These are phyloP conservation scores for Callionymus lyra DNA, from an alignment of 2,113 vertebrate genomes.

Conservation along the genomic window DNA sequence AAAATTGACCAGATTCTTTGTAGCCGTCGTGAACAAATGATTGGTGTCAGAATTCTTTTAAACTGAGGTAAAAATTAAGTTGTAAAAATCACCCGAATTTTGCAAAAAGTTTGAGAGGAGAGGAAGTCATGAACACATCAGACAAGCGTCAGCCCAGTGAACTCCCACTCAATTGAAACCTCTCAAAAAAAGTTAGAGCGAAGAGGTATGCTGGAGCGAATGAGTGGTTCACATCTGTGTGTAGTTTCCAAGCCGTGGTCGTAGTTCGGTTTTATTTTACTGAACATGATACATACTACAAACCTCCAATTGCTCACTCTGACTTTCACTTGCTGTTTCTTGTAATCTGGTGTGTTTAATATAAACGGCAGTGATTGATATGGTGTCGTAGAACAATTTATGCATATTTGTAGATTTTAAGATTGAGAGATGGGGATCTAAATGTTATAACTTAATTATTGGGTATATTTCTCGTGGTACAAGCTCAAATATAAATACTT, in stretches of 20 bases:
- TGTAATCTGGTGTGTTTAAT: constrained; percentile 64
- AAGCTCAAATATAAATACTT: too few species aligned
- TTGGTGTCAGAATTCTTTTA: too few species aligned
- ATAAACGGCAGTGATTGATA: constrained; percentile 54
- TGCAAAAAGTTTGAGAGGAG: neutral
- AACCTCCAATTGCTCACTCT: constrained; percentile 5
- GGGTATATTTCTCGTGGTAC: too few species aligned
- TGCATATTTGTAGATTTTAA: too few species aligned
- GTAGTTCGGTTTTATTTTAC: constrained; percentile 58
- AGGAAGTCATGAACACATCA: constrained; percentile 15
- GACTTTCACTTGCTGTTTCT: constrained; percentile 57
- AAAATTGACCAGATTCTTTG: too few species aligned
- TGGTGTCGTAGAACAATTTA: constrained; percentile 1
- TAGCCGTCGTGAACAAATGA: too few species aligned
- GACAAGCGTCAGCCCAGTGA: constrained; percentile 14
- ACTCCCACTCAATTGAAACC: constrained; percentile 51
- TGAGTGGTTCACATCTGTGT: constrained; percentile 32
- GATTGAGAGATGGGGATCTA: too few species aligned
- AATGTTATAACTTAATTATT: too few species aligned
- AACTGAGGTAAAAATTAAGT: too few species aligned
- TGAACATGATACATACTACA: constrained; percentile 50
- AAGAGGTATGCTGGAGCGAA: constrained; percentile 1
- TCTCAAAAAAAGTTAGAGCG: constrained; percentile 33
- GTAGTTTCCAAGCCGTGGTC: constrained; percentile 56
- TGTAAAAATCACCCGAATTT: neutral